Evolutionary conservation across 2,797 vertebrate species (phyloP), one percentile per base, ranked within the genome.

Genomic region (Sylvilagus floridanus): DNA sequence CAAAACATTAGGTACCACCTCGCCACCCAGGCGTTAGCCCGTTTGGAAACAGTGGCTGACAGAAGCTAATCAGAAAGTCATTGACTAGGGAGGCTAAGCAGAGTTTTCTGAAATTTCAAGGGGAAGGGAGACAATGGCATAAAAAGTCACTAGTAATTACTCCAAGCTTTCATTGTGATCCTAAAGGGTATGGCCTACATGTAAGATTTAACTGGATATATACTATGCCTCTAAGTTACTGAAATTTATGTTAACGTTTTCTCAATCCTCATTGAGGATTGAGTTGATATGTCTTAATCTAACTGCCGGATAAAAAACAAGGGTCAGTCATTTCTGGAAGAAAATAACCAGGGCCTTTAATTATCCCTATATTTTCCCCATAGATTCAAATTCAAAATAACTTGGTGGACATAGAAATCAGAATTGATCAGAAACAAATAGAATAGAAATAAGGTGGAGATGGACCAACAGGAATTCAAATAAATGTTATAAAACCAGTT

Each of bases 341-440:
- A 81, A 81, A 82, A 30, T 30, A 90, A 24, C 4, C 28, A 52
- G 50, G 57, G n/a, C 68, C 12, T 72, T 32, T 81, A 50, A 72
- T 32, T 82, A 63, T 83, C 30, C 28, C 22, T 90, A 72, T 12
- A 52, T 73, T 73, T 73, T 72, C n/a, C n/a, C 68, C 52, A 37
- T 28, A n/a, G 73, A 90, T n/a, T 72, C 28, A 73, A 72, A 73
- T 28, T 90, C 63, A 82, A 90, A 82, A 90, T 72, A 52, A 50
- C 37, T 72, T 63, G 22, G 30, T 72, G 57, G 62, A 52, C 62
- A 90, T 54, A 82, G 72, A 71, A 16, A 60, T 69, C 52, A 90
- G 30, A 71, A 72, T 35, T 81, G 22, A 63, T 54, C 66, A 82
- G 37, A 62, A 42, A 71, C 52, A n/a, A 62, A 81, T 69, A 62